Percentiles rank a stretch among this genome's conserved stretches.
These are phyloP conservation scores for Carpatolechia fugitivella DNA, from an alignment of 2,888 invertebrate genomes.

Conservation along the genomic window DNA sequence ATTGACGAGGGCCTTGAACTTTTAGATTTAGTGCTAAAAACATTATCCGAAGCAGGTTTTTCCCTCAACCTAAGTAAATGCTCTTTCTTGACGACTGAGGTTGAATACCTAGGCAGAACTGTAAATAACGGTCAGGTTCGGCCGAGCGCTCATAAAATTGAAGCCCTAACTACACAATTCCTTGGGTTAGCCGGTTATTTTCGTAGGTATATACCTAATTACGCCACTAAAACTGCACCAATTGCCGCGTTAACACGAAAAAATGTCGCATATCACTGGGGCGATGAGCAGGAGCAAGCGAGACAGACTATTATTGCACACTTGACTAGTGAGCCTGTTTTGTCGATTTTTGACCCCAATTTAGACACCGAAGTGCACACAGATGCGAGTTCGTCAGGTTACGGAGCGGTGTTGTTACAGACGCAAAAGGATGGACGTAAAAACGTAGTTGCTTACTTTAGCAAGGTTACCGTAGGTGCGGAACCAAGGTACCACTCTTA, in stretches of 20 bases:
- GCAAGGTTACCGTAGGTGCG: neutral
- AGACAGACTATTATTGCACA: constrained; percentile 2
- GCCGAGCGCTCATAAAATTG: constrained; percentile 26
- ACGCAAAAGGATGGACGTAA: too few relatives aligned
- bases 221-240: neutral
- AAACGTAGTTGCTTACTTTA: too few relatives aligned
- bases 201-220: constrained; percentile 21
- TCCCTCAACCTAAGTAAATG: neutral
- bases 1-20: neutral
- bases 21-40: neutral
- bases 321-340: constrained; percentile 9
- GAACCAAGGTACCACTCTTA: neutral
- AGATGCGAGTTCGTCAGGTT: constrained; percentile 20
- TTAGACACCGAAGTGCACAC: constrained; percentile 31
- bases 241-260: neutral
- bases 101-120: constrained; percentile 28
- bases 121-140: constrained; percentile 28
- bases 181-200: constrained; percentile 29
- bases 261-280: constrained; percentile 8
- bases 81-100: neutral
- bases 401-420: too few relatives aligned
- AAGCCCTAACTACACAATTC: constrained; percentile 28
- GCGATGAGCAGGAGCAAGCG: neutral
- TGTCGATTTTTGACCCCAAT: constrained; percentile 13
- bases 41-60: neutral